phyloP scores from a whole-genome alignment of 2,888 invertebrate genomes.

The Tortrix viridana region DNA sequence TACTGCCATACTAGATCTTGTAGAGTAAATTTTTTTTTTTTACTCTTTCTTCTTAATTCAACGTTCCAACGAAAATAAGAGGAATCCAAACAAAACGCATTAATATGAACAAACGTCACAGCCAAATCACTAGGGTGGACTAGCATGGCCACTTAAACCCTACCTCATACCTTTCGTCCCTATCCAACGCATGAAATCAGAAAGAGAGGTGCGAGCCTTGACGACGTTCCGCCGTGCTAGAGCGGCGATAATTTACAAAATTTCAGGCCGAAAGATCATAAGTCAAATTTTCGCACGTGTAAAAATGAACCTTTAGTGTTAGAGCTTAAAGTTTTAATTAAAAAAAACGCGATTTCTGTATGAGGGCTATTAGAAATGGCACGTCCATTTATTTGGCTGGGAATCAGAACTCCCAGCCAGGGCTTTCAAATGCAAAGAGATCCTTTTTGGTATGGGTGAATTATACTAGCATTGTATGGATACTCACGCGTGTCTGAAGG shows the following conservation, averaged over 20 bases:
- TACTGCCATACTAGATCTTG: too few species aligned
- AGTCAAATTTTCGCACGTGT: too few species aligned
- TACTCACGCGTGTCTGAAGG: neutral
- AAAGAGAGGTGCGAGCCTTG: constrained; percentile 9
- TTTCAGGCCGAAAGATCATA: too few species aligned
- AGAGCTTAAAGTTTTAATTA: neutral
- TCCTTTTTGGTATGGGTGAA: constrained; percentile 26
- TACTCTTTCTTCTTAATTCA: constrained; percentile 10
- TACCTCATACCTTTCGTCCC: constrained; percentile 12
- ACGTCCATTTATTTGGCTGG: constrained; percentile 27
- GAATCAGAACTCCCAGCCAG: constrained; percentile 27
- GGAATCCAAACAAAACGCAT: constrained; percentile 28
- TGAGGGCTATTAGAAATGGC: neutral
- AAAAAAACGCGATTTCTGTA: neutral
- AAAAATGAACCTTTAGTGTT: neutral
- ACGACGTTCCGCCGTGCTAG: constrained; percentile 31
- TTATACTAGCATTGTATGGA: constrained; percentile 8
- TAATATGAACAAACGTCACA: constrained; percentile 35
- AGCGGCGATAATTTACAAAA: constrained; percentile 29
- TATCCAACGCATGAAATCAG: neutral
- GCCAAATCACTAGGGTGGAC: constrained; percentile 37
- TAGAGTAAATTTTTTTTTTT: neutral
- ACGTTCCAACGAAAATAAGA: constrained; percentile 28
- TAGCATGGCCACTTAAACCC: constrained; percentile 34
- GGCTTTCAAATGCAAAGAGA: constrained; percentile 37